Percentiles rank a stretch among this genome's conserved stretches.
Evolutionary conservation across 2,888 invertebrate genomes (phyloP).

Genomic region (Andrena fulva): DNA sequence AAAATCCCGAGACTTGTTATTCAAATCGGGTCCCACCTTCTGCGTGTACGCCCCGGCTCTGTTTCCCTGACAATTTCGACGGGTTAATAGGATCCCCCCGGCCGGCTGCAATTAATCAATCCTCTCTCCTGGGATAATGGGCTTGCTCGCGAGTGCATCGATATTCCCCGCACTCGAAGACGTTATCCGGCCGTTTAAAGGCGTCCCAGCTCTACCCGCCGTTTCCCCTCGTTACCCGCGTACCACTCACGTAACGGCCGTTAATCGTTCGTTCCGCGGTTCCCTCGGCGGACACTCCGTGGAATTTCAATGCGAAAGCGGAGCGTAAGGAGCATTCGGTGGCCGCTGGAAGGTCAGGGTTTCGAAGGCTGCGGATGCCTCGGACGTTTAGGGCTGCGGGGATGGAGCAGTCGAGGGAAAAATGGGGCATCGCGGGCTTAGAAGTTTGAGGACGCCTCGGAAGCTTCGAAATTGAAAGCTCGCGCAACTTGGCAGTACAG

Average conservation of each 20-base stretch:
- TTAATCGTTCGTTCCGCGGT: not conserved
- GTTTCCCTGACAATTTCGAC: constrained; percentile 27
- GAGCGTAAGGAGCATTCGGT: too few relatives aligned
- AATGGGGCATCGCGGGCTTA: not conserved
- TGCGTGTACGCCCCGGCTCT: constrained; percentile 14
- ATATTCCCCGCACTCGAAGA: constrained; percentile 25
- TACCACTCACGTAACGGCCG: not conserved
- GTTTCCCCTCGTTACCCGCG: not conserved
- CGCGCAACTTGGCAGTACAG: not conserved
- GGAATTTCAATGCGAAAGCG: too few relatives aligned
- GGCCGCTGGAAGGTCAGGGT: too few relatives aligned
- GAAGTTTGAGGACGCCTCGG: not conserved
- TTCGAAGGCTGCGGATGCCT: too few relatives aligned
- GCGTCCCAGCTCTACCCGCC: not conserved
- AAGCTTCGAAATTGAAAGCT: not conserved
- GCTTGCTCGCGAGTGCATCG: constrained; percentile 41
- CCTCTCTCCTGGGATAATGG: constrained; percentile 40
- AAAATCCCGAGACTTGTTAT: constrained; percentile 34
- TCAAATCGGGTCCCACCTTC: constrained; percentile 44
- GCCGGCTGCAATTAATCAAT: constrained; percentile 48
- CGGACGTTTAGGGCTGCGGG: not conserved
- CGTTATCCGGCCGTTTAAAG: constrained; percentile 32
- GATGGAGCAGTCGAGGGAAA: not conserved
- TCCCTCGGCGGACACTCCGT: too few relatives aligned
- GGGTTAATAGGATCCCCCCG: constrained; percentile 45